Conservation (phyloP, 2,113 vertebrate species). For the Equus quagga region DNA sequence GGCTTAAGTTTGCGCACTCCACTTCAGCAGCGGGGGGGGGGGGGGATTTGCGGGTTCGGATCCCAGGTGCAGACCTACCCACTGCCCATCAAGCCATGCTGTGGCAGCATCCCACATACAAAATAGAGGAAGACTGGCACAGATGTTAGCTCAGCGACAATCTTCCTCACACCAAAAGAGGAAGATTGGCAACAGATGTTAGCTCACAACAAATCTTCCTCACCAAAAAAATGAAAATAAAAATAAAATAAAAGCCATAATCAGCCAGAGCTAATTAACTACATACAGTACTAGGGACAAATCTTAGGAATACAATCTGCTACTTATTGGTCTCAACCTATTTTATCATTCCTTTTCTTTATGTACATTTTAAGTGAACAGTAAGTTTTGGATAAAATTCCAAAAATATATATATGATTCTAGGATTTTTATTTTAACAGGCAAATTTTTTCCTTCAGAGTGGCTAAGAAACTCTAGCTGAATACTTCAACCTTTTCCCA, state of each 20-base stretch:
- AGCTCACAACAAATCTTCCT: no score
- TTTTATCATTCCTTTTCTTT: neutral
- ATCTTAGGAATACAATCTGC: neutral
- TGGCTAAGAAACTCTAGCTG: neutral
- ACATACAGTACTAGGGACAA: neutral
- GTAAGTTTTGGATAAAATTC: neutral
- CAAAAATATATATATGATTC: neutral
- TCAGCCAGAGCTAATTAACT: neutral
- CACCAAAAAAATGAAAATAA: no score
- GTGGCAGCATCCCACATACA: no score
- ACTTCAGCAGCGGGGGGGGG: no score
- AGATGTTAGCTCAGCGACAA: no score
- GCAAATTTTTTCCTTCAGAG: neutral
- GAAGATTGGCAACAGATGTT: no score
- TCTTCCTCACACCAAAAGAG: no score
- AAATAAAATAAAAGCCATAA: neutral
- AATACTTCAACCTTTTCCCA: neutral
- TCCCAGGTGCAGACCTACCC: no score
- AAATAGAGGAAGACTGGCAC: no score
- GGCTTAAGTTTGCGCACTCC: no score
- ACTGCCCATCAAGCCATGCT: no score
- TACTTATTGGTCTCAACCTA: neutral
- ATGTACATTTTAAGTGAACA: neutral
- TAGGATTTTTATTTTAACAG: neutral
- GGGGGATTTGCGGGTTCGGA: no score